A percentile compares a stretch with the other conserved stretches of the same genome.
These are phyloP conservation scores for Catostylus mosaicus DNA, from an alignment of 30 jellyfish, hydroid and myxozoan genomes.

Conservation along the genomic window DNA sequence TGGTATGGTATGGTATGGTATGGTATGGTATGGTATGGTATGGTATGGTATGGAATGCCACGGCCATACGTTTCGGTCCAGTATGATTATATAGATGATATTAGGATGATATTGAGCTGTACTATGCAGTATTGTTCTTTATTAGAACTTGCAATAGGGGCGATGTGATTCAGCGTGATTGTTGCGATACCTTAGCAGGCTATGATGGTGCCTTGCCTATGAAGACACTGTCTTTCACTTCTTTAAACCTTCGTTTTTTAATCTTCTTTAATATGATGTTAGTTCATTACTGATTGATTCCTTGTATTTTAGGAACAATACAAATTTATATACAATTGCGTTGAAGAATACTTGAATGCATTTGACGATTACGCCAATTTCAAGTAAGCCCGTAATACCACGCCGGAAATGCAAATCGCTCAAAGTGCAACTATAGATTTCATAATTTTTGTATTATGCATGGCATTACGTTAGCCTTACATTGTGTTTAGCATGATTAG, in stretches of 20 bases:
- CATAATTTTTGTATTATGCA: constrained; percentile 12
- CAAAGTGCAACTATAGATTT: constrained; percentile 9
- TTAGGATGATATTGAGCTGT: too few species aligned
- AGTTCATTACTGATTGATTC: not conserved
- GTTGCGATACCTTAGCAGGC: not conserved
- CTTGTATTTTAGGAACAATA: constrained; percentile 80
- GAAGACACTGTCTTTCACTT: not conserved
- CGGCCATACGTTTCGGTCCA: too few species aligned
- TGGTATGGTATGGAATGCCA: too few species aligned
- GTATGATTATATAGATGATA: too few species aligned
- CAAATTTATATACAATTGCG: constrained; percentile 72
- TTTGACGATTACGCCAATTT: constrained; percentile 85
- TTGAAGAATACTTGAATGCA: constrained; percentile 82
- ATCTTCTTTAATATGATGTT: not conserved
- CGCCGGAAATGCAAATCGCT: not conserved
- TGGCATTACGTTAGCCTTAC: constrained; percentile 1
- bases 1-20: too few species aligned
- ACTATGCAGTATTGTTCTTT: too few species aligned
- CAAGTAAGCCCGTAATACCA: constrained; percentile 7
- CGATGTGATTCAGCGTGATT: not conserved
- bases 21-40: too few species aligned
- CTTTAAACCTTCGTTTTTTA: not conserved
- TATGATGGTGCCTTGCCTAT: not conserved
- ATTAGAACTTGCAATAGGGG: not conserved
- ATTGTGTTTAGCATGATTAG: not conserved